Evolutionary conservation across 2,888 invertebrate species (phyloP), one percentile per base, ranked within the genome.

Genomic region (Noctua comes): DNA sequence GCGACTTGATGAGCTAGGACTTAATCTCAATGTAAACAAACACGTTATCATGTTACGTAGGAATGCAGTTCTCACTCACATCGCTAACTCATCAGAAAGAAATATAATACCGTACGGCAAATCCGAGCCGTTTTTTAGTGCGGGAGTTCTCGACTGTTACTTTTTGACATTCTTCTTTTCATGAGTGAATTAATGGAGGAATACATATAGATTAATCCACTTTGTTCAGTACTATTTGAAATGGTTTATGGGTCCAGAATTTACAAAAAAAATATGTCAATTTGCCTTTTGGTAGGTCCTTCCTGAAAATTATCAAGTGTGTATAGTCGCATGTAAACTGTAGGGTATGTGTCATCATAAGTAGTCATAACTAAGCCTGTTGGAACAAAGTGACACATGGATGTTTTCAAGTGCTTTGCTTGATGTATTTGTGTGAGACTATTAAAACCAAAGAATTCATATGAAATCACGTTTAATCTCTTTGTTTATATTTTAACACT

Each of bases 391-490:
- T 65, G 46, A 18, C 5, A 57, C 36, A 36, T n/a, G 27, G n/a
- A 54, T 21, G 24, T 18, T 21, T 21, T 43, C 43, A 36, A 40
- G n/a, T 46, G 8, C 8, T 18, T 31, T 80, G 6, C 1, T 2
- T 21, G n/a, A 0, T 48, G 5, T 8, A 64, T 31, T 27, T 2
- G 31, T 13, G 31, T 24, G 13, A 3, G 6, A n/a, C 1, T 31
- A 48, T 36, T 5, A 48, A 73, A 36, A 65, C 31, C 27, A 78
- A 43, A n/a, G 1, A 46, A 36, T 54, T 27, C 18, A 36, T 68
- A 59, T 8, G 1, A 46, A 82, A 59, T 51, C 10, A 82, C 18
- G 5, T 79, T 75, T 62, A 75, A 54, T 82, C 5, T 46, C 31
- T 43, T 18, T 48, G n/a, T 31, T 71, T 13, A 36, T 13, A 43